phyloP scores from a whole-genome alignment of 2,888 invertebrate genomes.

The Hartigia nigra region DNA sequence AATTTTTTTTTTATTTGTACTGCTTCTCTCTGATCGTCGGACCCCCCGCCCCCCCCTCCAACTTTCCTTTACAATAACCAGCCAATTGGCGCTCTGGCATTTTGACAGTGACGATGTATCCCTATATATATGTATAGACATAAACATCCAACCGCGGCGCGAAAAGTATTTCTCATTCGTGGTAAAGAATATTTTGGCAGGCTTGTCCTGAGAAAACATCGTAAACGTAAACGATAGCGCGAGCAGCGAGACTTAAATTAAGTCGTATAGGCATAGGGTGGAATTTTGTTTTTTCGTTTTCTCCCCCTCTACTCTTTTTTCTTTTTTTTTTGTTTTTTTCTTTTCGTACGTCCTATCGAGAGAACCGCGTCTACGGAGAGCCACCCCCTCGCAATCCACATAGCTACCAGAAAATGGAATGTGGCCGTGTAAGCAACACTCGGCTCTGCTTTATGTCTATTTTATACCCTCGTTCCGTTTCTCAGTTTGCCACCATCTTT shows the following conservation, averaged over 20 bases:
- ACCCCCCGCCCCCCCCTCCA: not conserved
- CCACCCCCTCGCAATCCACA: not conserved
- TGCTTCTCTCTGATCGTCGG: not conserved
- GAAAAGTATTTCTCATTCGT: not conserved
- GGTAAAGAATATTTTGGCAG: not conserved
- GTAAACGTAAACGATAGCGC: not conserved
- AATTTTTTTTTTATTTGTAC: too few species aligned
- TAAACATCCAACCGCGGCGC: not conserved
- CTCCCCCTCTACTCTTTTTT: conserved; percentile 2
- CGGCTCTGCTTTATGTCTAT: not conserved
- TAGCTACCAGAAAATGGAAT: conserved; percentile 14
- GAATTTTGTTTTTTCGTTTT: not conserved
- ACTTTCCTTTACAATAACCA: not conserved
- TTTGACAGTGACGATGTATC: not conserved
- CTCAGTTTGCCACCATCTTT: not conserved
- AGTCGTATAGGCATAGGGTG: not conserved
- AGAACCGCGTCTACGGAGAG: not conserved
- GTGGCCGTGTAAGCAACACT: not conserved
- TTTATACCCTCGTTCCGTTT: not conserved
- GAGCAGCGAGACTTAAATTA: not conserved
- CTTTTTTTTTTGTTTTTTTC: not conserved
- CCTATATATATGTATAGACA: not conserved
- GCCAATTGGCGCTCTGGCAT: not conserved
- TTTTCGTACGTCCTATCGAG: conserved; percentile 1
- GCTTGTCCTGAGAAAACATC: not conserved